Conservation (phyloP, 2,113 vertebrate species). For the Actenoides lindsayi region DNA sequence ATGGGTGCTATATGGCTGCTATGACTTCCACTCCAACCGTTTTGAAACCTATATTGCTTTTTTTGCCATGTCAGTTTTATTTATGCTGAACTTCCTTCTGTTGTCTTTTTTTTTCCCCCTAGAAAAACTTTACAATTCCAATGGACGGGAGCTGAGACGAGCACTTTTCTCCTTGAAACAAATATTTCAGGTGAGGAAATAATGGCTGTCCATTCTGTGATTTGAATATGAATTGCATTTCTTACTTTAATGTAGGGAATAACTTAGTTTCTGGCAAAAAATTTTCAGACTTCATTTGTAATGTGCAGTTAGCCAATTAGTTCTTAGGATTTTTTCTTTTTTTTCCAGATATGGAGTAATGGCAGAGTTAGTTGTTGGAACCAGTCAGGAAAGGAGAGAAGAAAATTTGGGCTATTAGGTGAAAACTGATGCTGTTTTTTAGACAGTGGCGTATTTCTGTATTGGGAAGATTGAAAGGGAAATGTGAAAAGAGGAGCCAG, state of each 20-base stretch:
- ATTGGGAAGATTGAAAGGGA: neutral
- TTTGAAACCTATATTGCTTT: neutral
- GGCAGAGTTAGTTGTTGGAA: neutral
- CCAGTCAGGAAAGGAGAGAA: neutral
- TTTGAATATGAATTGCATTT: neutral
- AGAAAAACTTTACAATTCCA: conserved; percentile 98
- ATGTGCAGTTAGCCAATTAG: neutral
- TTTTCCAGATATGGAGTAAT: no score
- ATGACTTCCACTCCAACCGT: neutral
- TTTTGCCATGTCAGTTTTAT: neutral
- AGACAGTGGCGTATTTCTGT: neutral
- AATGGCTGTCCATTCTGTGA: neutral
- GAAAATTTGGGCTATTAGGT: neutral
- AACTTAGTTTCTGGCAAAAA: neutral
- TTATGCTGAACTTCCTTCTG: conserved; percentile 12
- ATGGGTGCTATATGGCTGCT: neutral
- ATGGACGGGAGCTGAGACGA: conserved; percentile 91
- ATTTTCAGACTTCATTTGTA: neutral
- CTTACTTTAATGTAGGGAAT: neutral
- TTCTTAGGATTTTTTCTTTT: neutral
- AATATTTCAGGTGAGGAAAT: conserved; percentile 93
- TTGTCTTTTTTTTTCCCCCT: conserved; percentile 47
- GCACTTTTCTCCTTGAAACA: conserved; percentile 98
- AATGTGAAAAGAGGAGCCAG: neutral
- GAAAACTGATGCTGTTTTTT: neutral